These are phyloP conservation scores for Cantharis nigra DNA, from an alignment of 2,888 invertebrate species.

Conservation along the genomic window DNA sequence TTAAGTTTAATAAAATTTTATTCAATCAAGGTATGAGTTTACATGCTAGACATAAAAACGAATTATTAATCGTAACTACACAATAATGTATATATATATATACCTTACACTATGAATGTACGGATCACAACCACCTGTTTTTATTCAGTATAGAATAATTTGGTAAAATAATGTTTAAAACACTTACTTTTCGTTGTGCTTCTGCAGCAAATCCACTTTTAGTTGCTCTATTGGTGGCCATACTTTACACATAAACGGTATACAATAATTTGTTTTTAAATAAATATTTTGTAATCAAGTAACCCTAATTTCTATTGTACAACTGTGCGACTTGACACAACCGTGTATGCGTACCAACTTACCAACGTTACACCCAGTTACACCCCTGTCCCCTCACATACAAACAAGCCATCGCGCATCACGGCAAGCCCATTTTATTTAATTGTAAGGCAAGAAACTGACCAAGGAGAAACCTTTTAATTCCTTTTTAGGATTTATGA, in stretches of 20 bases:
- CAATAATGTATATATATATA: too few species aligned
- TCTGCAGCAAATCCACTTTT: conserved; percentile 96
- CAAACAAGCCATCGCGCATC: background rate
- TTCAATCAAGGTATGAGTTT: too few species aligned
- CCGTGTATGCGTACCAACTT: conserved; percentile 23
- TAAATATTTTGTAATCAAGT: conserved; percentile 5
- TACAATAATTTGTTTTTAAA: background rate
- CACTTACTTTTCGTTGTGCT: conserved; percentile 89
- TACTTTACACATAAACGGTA: conserved; percentile 47
- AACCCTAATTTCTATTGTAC: conserved; percentile 26
- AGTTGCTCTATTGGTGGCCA: conserved; percentile 83
- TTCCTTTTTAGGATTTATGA: background rate
- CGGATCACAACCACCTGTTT: background rate
- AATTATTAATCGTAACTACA: too few species aligned
- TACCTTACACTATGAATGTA: background rate
- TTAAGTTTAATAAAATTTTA: too few species aligned
- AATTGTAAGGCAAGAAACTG: background rate
- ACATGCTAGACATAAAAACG: too few species aligned
- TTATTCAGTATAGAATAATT: background rate
- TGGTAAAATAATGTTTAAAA: background rate
- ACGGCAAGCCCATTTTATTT: background rate
- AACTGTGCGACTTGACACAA: conserved; percentile 3
- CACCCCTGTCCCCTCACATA: conserved; percentile 20
- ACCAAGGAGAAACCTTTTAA: background rate
- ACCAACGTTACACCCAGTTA: conserved; percentile 7